Base-by-base conservation (phyloP, 2,797 vertebrate species). In the Pelochelys cantorii region DNA sequence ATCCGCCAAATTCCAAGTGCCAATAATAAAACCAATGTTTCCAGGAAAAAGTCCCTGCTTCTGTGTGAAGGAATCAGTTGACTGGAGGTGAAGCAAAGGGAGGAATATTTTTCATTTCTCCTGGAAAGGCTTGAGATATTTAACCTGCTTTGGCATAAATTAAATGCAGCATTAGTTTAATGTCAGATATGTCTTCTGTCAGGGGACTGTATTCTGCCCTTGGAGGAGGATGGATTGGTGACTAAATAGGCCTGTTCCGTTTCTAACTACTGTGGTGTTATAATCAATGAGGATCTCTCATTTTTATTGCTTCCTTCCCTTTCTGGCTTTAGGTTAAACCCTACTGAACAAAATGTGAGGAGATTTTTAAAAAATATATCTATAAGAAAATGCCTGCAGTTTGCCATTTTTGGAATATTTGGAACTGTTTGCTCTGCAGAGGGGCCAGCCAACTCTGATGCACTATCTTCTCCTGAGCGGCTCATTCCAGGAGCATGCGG, bases 401-500 rank as follows among this genome's bases (percentile, higher is more conserved):
- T 11, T 89, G 42, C 12, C 53, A 34, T 80, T 82, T 71, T 53
- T 11, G 79, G 90, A 56, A 59, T 27, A 22, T 17, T 56, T 68
- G 84, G 56, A 93, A 83, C 11, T n/a, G 25, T 25, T 65, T 91
- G 25, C 29, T 84, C 56, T 89, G 29, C n/a, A 89, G 83, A 87
- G 86, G 12, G 34, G 81, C 27, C 52, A 68, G 48, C 11, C 81
- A 71, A 85, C 83, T 5, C 55, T 84, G 79, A 87, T 37, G 31
- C 1, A 22, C 74, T 56, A 84, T 59, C 1, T 8, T 89, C 55
- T 79, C 34, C 13, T 10, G 4, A 23, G 20, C n/a, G 90, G 56
- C 20, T 54, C 4, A 3, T 60, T 54, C 74, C 79, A 81, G 59
- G 48, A 86, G n/a, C 57, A 88, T 0, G 0, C 11, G 34, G 55